Evolutionary conservation across 2,888 invertebrate genomes (phyloP).

Genomic region (Cryptus armator): DNA sequence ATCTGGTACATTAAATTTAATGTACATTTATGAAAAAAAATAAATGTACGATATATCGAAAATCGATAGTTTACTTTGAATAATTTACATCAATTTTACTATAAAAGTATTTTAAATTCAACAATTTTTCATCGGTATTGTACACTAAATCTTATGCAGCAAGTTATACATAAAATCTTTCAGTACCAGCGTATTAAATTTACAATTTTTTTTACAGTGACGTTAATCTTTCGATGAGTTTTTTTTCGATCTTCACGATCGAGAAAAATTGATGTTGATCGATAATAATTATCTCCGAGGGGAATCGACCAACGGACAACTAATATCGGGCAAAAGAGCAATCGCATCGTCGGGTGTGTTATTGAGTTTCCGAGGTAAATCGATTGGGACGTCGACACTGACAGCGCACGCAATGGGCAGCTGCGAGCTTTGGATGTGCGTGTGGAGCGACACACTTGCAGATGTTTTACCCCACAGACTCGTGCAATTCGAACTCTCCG

Average conservation of each 20-base stretch:
- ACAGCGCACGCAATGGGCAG: conserved; percentile 65
- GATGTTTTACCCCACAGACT: conserved; percentile 16
- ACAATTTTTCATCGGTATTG: no score
- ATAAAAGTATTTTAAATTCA: no score
- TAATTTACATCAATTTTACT: no score
- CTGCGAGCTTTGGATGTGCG: conserved; percentile 57
- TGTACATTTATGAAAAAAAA: no score
- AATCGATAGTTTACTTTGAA: no score
- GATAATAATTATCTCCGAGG: conserved; percentile 56
- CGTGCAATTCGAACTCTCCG: conserved; percentile 1
- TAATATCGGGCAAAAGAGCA: conserved; percentile 37
- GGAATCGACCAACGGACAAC: conserved; percentile 54
- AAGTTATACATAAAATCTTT: no score
- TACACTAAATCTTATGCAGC: no score
- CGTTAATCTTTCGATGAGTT: background rate
- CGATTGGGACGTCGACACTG: conserved; percentile 66
- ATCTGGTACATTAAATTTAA: no score
- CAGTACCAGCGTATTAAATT: no score
- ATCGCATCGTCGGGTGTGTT: conserved; percentile 34
- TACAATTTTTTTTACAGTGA: no score
- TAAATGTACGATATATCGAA: no score
- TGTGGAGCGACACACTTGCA: conserved; percentile 34
- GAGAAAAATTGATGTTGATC: conserved; percentile 56
- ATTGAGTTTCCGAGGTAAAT: conserved; percentile 70
- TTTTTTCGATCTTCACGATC: conserved; percentile 46